Conservation (phyloP, 2,888 invertebrate genomes). For the Nebria brevicollis region DNA sequence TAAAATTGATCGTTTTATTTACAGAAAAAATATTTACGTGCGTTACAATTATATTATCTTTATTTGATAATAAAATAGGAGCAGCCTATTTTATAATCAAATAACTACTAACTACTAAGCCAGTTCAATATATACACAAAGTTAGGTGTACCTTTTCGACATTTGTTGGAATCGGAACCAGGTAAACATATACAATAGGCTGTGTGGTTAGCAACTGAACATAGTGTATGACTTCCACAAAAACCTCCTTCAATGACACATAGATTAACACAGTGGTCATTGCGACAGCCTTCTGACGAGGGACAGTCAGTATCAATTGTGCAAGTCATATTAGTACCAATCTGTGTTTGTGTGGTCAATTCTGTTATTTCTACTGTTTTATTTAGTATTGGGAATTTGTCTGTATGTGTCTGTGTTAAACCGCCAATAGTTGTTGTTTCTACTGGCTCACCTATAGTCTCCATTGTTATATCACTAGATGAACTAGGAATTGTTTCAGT, state of each 20-base stretch:
- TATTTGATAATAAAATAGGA: too few species aligned
- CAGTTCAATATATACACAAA: neutral
- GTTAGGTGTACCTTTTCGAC: conserved; percentile 70
- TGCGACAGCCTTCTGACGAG: conserved; percentile 71
- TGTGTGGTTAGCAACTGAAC: conserved; percentile 71
- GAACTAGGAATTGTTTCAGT: neutral
- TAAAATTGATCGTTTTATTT: neutral
- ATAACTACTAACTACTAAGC: neutral
- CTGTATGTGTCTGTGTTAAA: conserved; percentile 27
- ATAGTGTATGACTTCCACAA: conserved; percentile 71
- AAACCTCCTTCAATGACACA: conserved; percentile 65
- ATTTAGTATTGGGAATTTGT: conserved; percentile 19
- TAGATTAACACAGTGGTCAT: conserved; percentile 72
- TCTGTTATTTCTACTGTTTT: neutral
- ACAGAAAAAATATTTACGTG: conserved; percentile 18
- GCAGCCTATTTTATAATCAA: neutral
- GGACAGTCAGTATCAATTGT: conserved; percentile 72
- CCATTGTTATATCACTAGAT: neutral
- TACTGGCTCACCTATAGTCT: neutral
- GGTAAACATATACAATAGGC: conserved; percentile 72
- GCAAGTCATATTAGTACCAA: conserved; percentile 65
- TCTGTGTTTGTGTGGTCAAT: conserved; percentile 29
- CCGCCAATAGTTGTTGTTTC: conserved; percentile 42
- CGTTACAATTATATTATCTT: too few species aligned
- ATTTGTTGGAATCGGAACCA: conserved; percentile 68